phyloP scores from a whole-genome alignment of 2,113 vertebrate species.

The Nerophis ophidion region DNA sequence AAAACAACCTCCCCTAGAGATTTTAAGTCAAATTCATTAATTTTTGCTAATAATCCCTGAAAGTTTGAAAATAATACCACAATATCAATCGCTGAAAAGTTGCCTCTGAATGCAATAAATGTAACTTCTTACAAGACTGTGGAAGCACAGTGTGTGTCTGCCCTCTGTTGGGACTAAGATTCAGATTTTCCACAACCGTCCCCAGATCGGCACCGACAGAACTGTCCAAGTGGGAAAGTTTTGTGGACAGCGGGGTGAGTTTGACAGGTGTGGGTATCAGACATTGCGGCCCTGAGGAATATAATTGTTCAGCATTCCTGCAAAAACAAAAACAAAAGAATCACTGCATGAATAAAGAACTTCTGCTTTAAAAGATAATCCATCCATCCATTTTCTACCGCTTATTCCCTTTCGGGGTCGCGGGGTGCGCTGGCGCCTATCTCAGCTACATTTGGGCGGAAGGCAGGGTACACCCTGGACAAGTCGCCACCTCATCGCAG shows the following conservation, averaged over 20 bases:
- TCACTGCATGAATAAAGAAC: neutral
- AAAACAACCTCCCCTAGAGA: no score
- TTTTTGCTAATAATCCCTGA: no score
- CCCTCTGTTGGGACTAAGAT: constrained; percentile 70
- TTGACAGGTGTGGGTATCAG: constrained; percentile 44
- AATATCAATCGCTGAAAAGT: neutral
- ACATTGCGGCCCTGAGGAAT: constrained; percentile 57
- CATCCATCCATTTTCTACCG: no score
- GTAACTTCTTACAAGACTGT: constrained; percentile 67
- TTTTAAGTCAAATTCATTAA: no score
- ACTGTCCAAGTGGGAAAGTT: neutral
- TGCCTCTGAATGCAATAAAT: neutral
- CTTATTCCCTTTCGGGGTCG: no score
- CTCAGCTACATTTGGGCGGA: no score
- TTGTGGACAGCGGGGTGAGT: constrained; percentile 46
- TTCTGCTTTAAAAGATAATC: neutral
- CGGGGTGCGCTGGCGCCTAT: no score
- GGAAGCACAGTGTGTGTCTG: constrained; percentile 66
- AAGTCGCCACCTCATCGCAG: no score
- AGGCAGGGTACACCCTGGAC: no score
- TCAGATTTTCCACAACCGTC: constrained; percentile 74
- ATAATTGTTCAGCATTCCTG: constrained; percentile 65
- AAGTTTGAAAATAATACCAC: neutral
- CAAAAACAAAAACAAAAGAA: constrained; percentile 4
- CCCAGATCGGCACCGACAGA: constrained; percentile 65